Evolutionary conservation across 2,113 vertebrate genomes (phyloP), one percentile per base, ranked within the genome.

Genomic region (Deroptyus accipitrinus): DNA sequence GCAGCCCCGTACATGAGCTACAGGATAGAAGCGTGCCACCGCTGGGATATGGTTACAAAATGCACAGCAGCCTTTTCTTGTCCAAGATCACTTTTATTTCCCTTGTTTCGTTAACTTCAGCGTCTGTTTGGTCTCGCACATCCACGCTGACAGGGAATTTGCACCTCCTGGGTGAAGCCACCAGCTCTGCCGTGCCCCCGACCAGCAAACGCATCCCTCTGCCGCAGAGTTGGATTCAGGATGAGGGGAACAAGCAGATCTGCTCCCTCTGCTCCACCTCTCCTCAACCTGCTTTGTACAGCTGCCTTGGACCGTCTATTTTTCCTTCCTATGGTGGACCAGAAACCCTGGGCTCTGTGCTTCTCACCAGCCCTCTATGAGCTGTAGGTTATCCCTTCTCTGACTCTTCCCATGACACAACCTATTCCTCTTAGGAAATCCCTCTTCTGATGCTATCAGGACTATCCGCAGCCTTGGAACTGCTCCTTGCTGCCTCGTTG

Each of bases 31-130:
- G 82, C 22, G 8, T 68, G 76, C 54, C 55, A 1, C 52, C 41
- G 15, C 74, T 49, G 85, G 83, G 93, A 64, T 51, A 59, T 0
- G 2, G 8, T 87, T 87, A 97, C 1, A 42, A 97, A 97, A 97
- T 86, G 91, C 97, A 93, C 95, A 96, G 94, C 95, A 97, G 86
- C 82, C 74, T 92, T 93, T 97, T 97, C 95, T 97, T 94, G 86
- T 98, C 97, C 97, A 98, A 98, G 97, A 98, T 94, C 97, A 83
- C 92, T 97, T 98, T 98, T 98, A 96, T 97, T 98, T 96, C 96
- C 95, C 94, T 97, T 87, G 95, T 95, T 97, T 94, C 91, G 80
- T 97, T 95, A 96, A 96, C 95, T 95, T 97, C 97, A 88, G 88
- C 83, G 77, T 97, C 97, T 97, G 86, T 97, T 94, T 91, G 91